Conservation (phyloP, 23 tunicate species). For the Phallusia fumigata region DNA sequence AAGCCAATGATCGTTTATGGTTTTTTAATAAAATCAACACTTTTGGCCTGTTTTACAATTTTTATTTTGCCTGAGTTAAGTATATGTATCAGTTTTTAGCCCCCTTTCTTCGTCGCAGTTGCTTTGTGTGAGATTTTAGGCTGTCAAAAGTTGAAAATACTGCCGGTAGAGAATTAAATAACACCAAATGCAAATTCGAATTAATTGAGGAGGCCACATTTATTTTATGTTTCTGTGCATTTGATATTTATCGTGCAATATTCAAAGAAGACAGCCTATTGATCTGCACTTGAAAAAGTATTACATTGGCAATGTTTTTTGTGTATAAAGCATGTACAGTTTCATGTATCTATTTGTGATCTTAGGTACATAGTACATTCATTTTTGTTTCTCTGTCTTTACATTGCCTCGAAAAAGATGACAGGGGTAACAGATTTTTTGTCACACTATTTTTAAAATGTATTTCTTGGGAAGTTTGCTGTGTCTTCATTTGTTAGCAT, state of each 20-base stretch:
- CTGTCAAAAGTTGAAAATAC: too few species aligned
- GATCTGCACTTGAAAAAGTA: neutral
- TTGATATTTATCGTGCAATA: neutral
- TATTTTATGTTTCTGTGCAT: too few species aligned
- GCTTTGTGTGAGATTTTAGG: too few species aligned
- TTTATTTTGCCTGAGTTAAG: too few species aligned
- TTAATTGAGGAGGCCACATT: too few species aligned
- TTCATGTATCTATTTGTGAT: neutral
- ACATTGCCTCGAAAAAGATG: neutral
- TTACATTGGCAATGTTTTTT: neutral
- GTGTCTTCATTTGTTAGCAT: neutral
- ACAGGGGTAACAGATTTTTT: neutral
- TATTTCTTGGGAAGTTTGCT: neutral
- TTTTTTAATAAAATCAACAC: too few species aligned
- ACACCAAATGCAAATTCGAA: too few species aligned
- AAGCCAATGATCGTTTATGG: too few species aligned
- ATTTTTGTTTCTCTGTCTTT: neutral
- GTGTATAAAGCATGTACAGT: neutral
- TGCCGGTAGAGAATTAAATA: too few species aligned
- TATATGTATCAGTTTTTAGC: too few species aligned
- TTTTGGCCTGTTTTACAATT: too few species aligned
- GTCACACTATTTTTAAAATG: neutral
- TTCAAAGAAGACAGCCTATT: neutral
- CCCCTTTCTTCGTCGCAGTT: too few species aligned
- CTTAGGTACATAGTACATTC: neutral